Conservation (phyloP, 2,113 vertebrate species). For the Struthio camelus region DNA sequence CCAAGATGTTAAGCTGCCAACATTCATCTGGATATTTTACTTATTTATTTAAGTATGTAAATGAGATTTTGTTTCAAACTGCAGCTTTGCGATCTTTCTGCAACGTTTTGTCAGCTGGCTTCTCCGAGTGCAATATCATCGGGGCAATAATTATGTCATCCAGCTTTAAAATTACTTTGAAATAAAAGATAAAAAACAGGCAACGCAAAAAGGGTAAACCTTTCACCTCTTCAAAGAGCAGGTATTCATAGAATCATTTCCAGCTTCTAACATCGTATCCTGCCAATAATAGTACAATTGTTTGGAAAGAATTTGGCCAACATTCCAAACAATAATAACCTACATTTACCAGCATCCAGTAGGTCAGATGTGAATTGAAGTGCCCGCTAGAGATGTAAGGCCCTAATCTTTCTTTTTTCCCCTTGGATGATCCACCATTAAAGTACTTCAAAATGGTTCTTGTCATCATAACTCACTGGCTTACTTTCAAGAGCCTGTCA, state of each 20-base stretch:
- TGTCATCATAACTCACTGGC: constrained; percentile 12
- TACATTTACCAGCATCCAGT: not conserved
- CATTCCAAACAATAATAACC: not conserved
- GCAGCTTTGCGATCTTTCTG: not conserved
- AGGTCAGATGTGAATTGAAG: not conserved
- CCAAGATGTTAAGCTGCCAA: not conserved
- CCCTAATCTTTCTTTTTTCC: not conserved
- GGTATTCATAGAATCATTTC: not conserved
- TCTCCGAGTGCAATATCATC: not conserved
- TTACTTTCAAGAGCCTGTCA: constrained; percentile 1
- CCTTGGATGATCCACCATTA: not conserved
- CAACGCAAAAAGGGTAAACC: not conserved
- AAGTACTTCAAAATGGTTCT: constrained; percentile 20
- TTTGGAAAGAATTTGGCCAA: not conserved
- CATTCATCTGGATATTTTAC: not conserved
- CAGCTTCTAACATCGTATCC: not conserved
- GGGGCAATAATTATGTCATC: not conserved
- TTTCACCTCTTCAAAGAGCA: not conserved
- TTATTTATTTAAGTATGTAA: not conserved
- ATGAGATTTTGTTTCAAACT: not conserved
- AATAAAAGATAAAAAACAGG: not conserved
- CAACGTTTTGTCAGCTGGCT: not conserved
- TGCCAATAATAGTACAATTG: not conserved
- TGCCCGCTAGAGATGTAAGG: not conserved
- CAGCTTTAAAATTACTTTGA: not conserved